A percentile compares a stretch with the other conserved stretches of the same genome.
Conservation (phyloP, 2,888 invertebrate species). For the Gastracanthus pulcherrimus region DNA sequence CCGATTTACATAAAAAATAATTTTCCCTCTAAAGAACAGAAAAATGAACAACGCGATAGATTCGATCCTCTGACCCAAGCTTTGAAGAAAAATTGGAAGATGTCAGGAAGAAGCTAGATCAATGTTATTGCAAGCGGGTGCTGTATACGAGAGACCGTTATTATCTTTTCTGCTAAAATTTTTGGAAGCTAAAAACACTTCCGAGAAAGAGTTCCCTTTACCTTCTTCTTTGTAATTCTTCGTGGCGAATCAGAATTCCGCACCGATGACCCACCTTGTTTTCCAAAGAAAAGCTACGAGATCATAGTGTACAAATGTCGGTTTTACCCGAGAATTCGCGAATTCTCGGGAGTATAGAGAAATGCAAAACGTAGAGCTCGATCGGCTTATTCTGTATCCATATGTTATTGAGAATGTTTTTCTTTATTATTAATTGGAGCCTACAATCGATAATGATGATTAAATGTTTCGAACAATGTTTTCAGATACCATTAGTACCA, state of each 20-base stretch:
- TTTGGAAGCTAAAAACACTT: conserved; percentile 44
- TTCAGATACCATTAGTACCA: conserved; percentile 55
- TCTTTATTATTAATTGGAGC: conserved; percentile 37
- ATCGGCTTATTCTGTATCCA: conserved; percentile 21
- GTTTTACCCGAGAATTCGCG: conserved; percentile 6
- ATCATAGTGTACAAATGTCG: conserved; percentile 42
- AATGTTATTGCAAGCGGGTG: conserved; percentile 46
- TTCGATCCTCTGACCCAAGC: conserved; percentile 42
- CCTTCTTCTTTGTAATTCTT: not conserved
- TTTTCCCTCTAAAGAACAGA: not conserved
- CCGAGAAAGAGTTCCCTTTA: not conserved
- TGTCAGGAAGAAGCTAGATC: conserved; percentile 52
- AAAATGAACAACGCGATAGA: conserved; percentile 13
- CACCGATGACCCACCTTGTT: conserved; percentile 4
- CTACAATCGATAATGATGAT: conserved; percentile 46
- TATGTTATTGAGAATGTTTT: conserved; percentile 39
- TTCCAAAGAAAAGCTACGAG: conserved; percentile 34
- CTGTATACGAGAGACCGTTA: conserved; percentile 10
- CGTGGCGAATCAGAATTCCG: conserved; percentile 23
- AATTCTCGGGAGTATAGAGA: conserved; percentile 19
- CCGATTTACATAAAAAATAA: conserved; percentile 36
- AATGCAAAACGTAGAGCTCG: conserved; percentile 49
- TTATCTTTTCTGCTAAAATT: not conserved
- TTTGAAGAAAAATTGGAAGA: conserved; percentile 48
- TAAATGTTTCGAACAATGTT: conserved; percentile 51